Conservation (phyloP, 2,888 invertebrate genomes). For the Marasmarcha lunaedactyla region DNA sequence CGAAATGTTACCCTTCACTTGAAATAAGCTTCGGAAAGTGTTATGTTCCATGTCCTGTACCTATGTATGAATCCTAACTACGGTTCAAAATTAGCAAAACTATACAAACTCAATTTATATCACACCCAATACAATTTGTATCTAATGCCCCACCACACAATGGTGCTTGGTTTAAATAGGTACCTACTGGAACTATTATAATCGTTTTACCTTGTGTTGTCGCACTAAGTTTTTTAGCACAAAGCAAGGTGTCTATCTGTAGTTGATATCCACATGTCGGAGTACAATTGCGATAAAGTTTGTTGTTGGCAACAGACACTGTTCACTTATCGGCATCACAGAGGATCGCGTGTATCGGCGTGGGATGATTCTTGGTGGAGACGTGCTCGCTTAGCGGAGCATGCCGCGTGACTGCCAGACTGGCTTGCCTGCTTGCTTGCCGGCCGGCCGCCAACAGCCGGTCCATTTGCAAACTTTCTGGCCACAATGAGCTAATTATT, state of each 20-base stretch:
- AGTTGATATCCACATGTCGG: slow-evolving; percentile 37
- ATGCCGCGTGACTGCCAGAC: slow-evolving; percentile 44
- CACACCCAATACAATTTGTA: too few relatives aligned
- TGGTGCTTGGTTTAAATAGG: slow-evolving; percentile 49
- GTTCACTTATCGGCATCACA: slow-evolving; percentile 60
- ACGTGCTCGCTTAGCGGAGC: slow-evolving; percentile 39
- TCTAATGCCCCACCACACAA: slow-evolving; percentile 18
- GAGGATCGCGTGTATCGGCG: slow-evolving; percentile 33
- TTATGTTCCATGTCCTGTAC: too few relatives aligned
- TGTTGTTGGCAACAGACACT: slow-evolving; percentile 44
- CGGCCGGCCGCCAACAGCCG: slow-evolving; percentile 39
- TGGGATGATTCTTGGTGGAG: slow-evolving; percentile 19
- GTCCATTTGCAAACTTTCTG: slow-evolving; percentile 15
- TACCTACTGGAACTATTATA: slow-evolving; percentile 38
- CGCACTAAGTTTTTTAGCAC: slow-evolving; percentile 37
- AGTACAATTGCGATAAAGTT: slow-evolving; percentile 28
- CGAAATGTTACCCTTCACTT: neutral
- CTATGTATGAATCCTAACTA: too few relatives aligned
- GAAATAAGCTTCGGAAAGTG: too few relatives aligned
- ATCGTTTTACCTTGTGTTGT: slow-evolving; percentile 58
- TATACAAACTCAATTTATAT: too few relatives aligned
- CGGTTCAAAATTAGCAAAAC: too few relatives aligned
- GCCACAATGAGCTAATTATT: slow-evolving; percentile 69
- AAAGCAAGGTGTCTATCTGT: slow-evolving; percentile 26
- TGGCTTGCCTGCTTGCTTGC: slow-evolving; percentile 14